phyloP scores from a whole-genome alignment of 2,797 vertebrate species.

The Mormyrus hasselquistii region DNA sequence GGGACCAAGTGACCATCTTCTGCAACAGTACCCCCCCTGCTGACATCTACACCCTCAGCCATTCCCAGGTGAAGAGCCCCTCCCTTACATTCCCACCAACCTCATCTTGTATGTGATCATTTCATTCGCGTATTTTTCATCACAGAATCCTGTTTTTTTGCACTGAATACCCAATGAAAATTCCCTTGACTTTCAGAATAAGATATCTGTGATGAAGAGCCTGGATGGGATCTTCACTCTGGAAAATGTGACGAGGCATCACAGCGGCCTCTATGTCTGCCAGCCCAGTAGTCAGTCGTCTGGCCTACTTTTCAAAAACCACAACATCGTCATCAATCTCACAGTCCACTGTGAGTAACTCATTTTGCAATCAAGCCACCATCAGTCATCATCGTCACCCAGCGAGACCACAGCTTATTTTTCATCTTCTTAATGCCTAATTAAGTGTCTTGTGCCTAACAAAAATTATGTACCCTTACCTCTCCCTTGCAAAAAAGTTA shows the following conservation, averaged over 20 bases:
- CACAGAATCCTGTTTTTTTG: background rate
- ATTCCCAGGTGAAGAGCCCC: slow-evolving; percentile 24
- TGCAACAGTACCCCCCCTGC: slow-evolving; percentile 31
- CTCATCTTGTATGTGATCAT: background rate
- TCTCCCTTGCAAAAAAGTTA: slow-evolving; percentile 35
- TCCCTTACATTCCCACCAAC: background rate
- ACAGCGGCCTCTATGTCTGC: slow-evolving; percentile 30
- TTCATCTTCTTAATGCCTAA: background rate
- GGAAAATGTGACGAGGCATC: slow-evolving; percentile 21
- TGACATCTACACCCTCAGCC: slow-evolving; percentile 20
- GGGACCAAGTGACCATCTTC: slow-evolving; percentile 31
- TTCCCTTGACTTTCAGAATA: slow-evolving; percentile 18
- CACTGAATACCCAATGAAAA: background rate
- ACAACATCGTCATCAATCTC: slow-evolving; percentile 15
- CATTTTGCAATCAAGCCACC: background rate
- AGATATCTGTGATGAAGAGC: background rate
- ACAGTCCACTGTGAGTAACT: slow-evolving; percentile 25
- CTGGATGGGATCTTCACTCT: slow-evolving; percentile 28
- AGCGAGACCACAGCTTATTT: background rate
- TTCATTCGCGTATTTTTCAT: background rate
- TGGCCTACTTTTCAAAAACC: background rate
- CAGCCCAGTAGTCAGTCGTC: slow-evolving; percentile 21
- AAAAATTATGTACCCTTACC: background rate
- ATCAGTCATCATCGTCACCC: background rate
- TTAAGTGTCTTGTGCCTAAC: background rate